Evolutionary conservation across 2,113 vertebrate species (phyloP).

Genomic region (Electrona antarctica): DNA sequence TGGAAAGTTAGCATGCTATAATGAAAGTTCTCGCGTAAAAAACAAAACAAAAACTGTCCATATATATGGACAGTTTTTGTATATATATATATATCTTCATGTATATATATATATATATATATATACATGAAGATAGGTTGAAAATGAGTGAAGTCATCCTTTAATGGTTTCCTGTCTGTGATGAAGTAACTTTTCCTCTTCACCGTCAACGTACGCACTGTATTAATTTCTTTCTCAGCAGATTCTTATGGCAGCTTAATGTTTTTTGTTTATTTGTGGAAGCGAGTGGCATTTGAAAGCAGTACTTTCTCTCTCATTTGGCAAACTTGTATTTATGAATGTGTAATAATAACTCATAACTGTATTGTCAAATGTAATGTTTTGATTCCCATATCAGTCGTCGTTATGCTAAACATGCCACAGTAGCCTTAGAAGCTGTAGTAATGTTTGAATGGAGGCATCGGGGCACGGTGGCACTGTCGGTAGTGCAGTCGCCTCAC

Average conservation of each 20-base stretch:
- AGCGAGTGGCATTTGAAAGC: conserved; percentile 33
- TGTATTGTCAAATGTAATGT: conserved; percentile 17
- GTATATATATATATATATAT: too few species aligned
- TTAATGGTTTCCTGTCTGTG: not conserved
- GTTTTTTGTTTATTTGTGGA: conserved; percentile 16
- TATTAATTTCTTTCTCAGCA: not conserved
- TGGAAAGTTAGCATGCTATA: too few species aligned
- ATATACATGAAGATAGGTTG: too few species aligned
- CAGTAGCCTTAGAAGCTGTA: too few species aligned
- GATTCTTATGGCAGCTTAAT: conserved; percentile 41
- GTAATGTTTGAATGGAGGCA: too few species aligned
- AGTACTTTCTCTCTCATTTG: conserved; percentile 28
- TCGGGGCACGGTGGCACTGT: too few species aligned
- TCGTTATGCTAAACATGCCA: not conserved
- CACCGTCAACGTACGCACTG: not conserved
- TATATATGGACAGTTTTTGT: too few species aligned
- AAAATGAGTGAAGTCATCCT: too few species aligned
- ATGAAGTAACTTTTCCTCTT: not conserved
- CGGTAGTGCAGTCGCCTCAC: too few species aligned
- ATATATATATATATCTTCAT: too few species aligned
- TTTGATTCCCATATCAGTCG: not conserved
- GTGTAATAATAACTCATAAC: conserved; percentile 7
- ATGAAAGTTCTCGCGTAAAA: too few species aligned
- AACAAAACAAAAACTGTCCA: too few species aligned
- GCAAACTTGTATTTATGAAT: conserved; percentile 33